These are phyloP conservation scores for Exephanes ischioxanthus DNA, from an alignment of 2,888 invertebrate genomes.

Conservation along the genomic window DNA sequence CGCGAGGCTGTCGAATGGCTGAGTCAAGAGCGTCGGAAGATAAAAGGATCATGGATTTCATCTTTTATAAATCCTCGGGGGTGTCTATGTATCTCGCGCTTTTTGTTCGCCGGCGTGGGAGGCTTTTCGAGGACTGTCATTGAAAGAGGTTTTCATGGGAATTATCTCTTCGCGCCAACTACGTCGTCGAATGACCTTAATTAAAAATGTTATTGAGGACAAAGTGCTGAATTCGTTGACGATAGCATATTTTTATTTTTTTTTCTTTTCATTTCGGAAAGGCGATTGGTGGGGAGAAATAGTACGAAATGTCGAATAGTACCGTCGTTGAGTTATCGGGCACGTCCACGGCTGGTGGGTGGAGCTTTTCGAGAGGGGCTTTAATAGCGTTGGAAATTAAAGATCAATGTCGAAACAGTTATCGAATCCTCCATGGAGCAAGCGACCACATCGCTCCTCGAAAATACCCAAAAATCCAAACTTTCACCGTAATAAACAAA, in stretches of 20 bases:
- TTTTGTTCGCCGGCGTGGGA: constrained; percentile 17
- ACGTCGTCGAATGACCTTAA: constrained; percentile 1
- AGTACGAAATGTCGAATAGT: background rate
- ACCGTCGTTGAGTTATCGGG: no score
- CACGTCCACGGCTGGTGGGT: no score
- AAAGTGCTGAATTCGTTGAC: background rate
- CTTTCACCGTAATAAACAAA: no score
- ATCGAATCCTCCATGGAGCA: no score
- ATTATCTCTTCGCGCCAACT: constrained; percentile 28
- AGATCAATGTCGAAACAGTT: no score
- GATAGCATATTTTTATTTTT: background rate
- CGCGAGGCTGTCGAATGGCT: constrained; percentile 34
- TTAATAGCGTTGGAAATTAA: no score
- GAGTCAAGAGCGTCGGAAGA: constrained; percentile 36
- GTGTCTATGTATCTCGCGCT: background rate
- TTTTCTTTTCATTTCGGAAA: no score
- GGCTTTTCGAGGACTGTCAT: constrained; percentile 2
- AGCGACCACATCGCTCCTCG: no score
- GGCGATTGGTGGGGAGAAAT: background rate
- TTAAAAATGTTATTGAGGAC: background rate
- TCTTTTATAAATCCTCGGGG: constrained; percentile 22
- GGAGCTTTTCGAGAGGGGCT: background rate
- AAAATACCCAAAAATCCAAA: no score
- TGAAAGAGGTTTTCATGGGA: background rate
- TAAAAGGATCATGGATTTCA: constrained; percentile 45